Evolutionary conservation across 2,888 invertebrate genomes (phyloP), one percentile per base, ranked within the genome.

Genomic region (Andrena hattorfiana): DNA sequence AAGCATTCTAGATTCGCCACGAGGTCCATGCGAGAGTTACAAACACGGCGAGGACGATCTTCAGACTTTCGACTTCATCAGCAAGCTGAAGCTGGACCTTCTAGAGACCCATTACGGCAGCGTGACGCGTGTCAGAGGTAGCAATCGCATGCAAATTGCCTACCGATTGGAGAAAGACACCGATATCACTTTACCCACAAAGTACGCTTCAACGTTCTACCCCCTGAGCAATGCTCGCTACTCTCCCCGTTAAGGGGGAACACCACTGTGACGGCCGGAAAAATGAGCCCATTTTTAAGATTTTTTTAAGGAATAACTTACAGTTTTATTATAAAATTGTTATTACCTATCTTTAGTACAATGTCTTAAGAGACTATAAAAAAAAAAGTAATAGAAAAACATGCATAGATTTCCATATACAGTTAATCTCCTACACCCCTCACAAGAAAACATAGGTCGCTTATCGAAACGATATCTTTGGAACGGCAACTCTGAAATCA

Each of bases 31-130:
- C 90, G 94, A 95, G 0, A 94, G 95, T 84, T 95, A 95, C 91
- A 95, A 95, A 82, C 96, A 96, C 0, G 97, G 97, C 6, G 97
- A 97, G 90, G 96, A 97, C 78, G 97, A 98, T 94, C 95, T 97
- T 62, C 97, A 97, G 92, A 97, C 97, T 0, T 97, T 97, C 89
- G 98, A 98, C 93, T 96, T 98, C 80, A 97, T 98, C 82, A 96
- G 97, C 16, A 96, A 96, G 85, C 97, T 97, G 93, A 95, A 96
- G 63, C 93, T 97, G 89, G 97, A 97, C 92, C 91, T 95, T 16
- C 92, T 95, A 68, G 95, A 95, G 77, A 94, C 96, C 0, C 95
- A 95, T 83, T 95, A 96, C 54, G 95, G 96, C 1, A 97, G 97
- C 0, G 95, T 98, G 0, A 95, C 95, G 7, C 94, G 96, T 92